Base-by-base conservation (phyloP, 2,797 vertebrate species). In the Tiaroga cobitis region DNA sequence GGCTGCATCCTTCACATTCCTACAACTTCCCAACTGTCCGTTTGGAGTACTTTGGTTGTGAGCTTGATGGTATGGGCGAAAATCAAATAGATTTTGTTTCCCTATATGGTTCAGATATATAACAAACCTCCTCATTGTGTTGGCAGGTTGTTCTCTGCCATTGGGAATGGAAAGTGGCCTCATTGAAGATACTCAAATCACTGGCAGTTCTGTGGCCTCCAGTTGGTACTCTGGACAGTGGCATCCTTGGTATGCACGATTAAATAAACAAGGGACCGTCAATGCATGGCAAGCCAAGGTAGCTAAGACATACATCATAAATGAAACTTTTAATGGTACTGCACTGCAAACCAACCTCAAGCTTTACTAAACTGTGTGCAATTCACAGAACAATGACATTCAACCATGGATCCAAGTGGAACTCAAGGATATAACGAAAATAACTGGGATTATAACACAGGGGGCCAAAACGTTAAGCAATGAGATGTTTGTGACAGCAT, bases 221-320 rank as follows among this genome's bases (percentile, higher is more conserved):
- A 95, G 91, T 87, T 99, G 97, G 97, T 96, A 93, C 89, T 88
- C 78, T 6, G 92, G 92, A 49, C 77, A 91, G 3, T 99, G 98
- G 98, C 88, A 88, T 0, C 92, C 98, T 6, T 95, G 89, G 1
- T 90, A 94, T 0, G 97, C 96, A 56, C 97, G 98, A 69, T 96
- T 99, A 81, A 96, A 98, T 91, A 95, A 82, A 81, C 92, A 95
- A 74, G 97, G 97, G 19, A 87, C 92, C 7, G 7, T 94, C 77
- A 99, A 99, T 51, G 97, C 97, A 83, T 99, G 97, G 98, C 95
- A 96, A 92, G 95, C 98, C 19, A 95, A 96, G 96, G 98, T 99
- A 95, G 84, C 24, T 46, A 76, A 32, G 24, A 41, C 10, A 54
- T 11, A 68, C 19, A 4, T 72, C 18, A 80, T 32, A 68, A 16